phyloP scores from a whole-genome alignment of 2,888 invertebrate genomes.

The Embidobia sp. region DNA sequence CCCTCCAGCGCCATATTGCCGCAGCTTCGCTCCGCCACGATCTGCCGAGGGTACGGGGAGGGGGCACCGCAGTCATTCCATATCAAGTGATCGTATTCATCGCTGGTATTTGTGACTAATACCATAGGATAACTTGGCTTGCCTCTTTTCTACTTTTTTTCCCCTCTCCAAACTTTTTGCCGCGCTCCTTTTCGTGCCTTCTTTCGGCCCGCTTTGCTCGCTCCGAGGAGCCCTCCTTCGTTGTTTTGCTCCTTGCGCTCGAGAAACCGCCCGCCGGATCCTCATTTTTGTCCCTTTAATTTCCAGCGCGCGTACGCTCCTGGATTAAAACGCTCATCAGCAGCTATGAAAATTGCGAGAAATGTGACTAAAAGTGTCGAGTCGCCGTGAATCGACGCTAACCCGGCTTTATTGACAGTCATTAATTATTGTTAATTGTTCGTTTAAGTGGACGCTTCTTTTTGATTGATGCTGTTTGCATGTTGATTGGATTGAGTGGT shows the following conservation, averaged over 20 bases:
- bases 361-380: background rate
- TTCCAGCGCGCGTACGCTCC: background rate
- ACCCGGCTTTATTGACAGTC: background rate
- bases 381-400: slow-evolving; percentile 11
- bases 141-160: too few species aligned
- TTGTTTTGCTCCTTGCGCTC: too few species aligned
- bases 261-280: too few species aligned
- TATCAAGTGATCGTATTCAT: slow-evolving; percentile 54
- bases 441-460: background rate
- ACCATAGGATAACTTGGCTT: slow-evolving; percentile 40
- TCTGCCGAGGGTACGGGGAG: slow-evolving; percentile 37
- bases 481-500: slow-evolving; percentile 4
- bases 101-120: slow-evolving; percentile 52
- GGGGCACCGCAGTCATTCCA: slow-evolving; percentile 43
- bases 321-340: background rate
- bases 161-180: too few species aligned
- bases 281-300: slow-evolving; percentile 2
- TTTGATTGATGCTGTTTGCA: slow-evolving; percentile 16
- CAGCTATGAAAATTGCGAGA: background rate
- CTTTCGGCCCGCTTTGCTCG: background rate
- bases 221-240: too few species aligned
- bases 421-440: slow-evolving; percentile 1
- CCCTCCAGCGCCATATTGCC: slow-evolving; percentile 74
- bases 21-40: slow-evolving; percentile 54
- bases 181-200: slow-evolving; percentile 18